These are phyloP conservation scores for Onthophagus sagittarius DNA, from an alignment of 2,888 invertebrate species.

Conservation along the genomic window DNA sequence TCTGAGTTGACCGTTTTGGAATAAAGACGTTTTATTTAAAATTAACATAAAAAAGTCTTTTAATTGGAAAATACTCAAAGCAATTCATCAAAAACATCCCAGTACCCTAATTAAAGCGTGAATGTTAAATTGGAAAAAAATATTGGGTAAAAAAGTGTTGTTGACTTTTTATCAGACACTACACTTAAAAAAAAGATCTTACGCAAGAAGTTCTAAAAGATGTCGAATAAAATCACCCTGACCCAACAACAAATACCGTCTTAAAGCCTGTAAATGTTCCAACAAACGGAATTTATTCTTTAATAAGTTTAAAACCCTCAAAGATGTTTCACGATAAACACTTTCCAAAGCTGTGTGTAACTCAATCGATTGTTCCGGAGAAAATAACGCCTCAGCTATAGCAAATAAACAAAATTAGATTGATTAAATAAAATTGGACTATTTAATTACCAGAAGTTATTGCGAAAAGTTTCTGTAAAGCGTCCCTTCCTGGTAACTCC, in stretches of 20 bases:
- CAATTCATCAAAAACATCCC: no score
- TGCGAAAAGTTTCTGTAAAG: conserved; percentile 54
- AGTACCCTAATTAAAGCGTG: no score
- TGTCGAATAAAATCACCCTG: conserved; percentile 96
- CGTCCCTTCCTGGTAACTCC: conserved; percentile 59
- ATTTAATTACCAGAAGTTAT: conserved; percentile 27
- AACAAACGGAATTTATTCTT: conserved; percentile 83
- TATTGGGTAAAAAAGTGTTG: neutral
- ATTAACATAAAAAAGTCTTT: no score
- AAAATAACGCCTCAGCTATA: conserved; percentile 60
- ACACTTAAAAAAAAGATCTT: conserved; percentile 44
- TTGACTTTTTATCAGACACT: neutral
- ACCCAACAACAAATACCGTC: conserved; percentile 85
- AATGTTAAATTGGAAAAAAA: no score
- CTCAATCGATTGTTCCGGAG: conserved; percentile 67
- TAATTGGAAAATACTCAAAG: no score
- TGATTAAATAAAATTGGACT: conserved; percentile 14
- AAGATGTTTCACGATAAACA: conserved; percentile 83
- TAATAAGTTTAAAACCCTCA: conserved; percentile 80
- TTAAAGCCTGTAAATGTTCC: conserved; percentile 86
- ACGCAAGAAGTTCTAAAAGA: conserved; percentile 89
- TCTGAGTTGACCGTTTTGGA: no score
- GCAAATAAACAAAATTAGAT: neutral
- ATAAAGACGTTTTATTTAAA: no score
- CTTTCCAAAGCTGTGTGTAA: conserved; percentile 78